Evolutionary conservation across 1,140 invertebrate species (phyloP), one percentile per base, ranked within the genome.

Genomic region (Euura saliciscinereae): DNA sequence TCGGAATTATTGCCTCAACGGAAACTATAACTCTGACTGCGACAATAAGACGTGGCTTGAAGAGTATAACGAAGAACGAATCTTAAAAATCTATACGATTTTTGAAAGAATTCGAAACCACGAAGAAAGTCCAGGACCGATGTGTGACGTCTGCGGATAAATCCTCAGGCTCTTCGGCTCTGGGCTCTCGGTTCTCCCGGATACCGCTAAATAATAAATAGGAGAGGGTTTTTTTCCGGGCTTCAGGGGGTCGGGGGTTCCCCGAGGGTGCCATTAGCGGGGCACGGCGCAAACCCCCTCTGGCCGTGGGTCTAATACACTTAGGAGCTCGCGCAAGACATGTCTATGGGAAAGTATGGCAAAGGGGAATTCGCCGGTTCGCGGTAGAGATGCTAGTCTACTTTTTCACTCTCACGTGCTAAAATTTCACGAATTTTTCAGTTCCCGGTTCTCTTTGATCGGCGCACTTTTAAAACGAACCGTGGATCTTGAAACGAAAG

Each of bases 251-350:
- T 28, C 7, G 79, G 80, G 82, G 79, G 84, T 86, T 83, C 82
- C 86, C 84, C 86, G 78, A 84, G 86, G 85, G 86, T 86, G 81
- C 85, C 85, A 87, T 87, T 87, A 87, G 83, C 79, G 80, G 83
- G 86, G 83, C 82, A 85, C 81, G 83, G 46, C 46, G 46, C 46
- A 51, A 51, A 51, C 46, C 46, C 46, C 46, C 46, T 7, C 46
- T 51, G 46, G 46, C 46, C 46, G 7, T 76, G 75, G 81, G 80
- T 82, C 79, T 83, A 84, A 84, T 84, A 84, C 82, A 84, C 82
- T 84, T 82, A 83, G 80, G 79, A 74, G 44, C 71, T 73, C 51
- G 71, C 66, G 79, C 74, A 74, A 71, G 70, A 77, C 77, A 78
- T 73, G 75, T 80, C 76, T 77, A 80, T 75, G 74, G 77, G 44